Conservation (phyloP, 30 jellyfish, hydroid and myxozoan species). For the Turritopsis rubra region DNA sequence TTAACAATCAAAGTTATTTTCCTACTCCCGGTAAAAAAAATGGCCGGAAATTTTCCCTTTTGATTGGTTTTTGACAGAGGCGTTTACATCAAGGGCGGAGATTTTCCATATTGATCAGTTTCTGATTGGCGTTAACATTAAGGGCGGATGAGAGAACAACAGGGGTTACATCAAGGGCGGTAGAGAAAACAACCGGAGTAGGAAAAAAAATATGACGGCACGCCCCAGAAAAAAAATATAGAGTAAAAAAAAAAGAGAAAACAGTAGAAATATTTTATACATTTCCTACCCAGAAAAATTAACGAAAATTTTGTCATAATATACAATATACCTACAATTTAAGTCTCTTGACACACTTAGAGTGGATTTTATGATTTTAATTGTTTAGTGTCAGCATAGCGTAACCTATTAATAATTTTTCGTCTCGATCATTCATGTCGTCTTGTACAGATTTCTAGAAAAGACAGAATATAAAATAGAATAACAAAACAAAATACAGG, state of each 20-base stretch:
- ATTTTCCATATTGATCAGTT: no score
- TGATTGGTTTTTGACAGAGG: no score
- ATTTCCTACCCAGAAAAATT: neutral
- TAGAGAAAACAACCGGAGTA: no score
- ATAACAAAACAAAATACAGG: no score
- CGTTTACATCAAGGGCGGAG: no score
- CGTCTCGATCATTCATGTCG: constrained; percentile 72
- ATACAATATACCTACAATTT: neutral
- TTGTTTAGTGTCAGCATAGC: constrained; percentile 86
- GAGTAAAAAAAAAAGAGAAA: neutral
- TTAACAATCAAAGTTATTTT: no score
- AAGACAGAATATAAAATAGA: neutral
- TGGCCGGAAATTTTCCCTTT: no score
- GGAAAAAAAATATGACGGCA: neutral
- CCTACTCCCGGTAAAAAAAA: no score
- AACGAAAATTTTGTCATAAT: neutral
- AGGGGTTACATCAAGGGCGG: no score
- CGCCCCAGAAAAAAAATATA: neutral
- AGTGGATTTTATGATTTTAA: neutral
- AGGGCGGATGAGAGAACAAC: no score
- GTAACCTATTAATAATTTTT: constrained; percentile 71
- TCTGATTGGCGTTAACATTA: no score
- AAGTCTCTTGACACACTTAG: neutral
- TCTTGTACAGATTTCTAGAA: constrained; percentile 40
- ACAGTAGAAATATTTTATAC: neutral